Conservation (phyloP, 1,140 invertebrate species). For the Helicoverpa zea region DNA sequence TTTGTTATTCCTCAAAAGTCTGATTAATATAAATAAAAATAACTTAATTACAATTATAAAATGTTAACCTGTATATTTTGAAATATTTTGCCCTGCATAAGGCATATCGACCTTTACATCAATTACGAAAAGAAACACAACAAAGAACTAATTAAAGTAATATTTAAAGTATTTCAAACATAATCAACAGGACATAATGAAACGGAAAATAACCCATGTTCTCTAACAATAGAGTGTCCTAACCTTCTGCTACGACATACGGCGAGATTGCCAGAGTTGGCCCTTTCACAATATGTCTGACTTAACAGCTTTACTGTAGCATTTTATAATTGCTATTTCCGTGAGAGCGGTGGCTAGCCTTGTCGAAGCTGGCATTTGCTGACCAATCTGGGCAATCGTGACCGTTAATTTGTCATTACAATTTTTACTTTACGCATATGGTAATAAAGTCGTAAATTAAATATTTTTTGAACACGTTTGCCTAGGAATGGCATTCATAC, state of each 20-base stretch:
- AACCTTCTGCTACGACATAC: constrained; percentile 6
- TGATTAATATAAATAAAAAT: neutral
- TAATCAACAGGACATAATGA: neutral
- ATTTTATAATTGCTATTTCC: constrained; percentile 10
- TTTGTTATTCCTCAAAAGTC: neutral
- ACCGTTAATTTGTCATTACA: constrained; percentile 8
- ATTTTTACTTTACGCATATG: constrained; percentile 21
- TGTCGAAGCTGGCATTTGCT: constrained; percentile 35
- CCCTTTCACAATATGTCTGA: constrained; percentile 40
- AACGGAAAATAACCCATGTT: neutral
- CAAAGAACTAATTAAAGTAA: neutral
- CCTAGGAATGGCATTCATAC: neutral
- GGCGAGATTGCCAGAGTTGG: neutral
- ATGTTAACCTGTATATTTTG: no score
- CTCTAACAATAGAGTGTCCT: constrained; percentile 24
- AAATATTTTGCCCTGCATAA: neutral
- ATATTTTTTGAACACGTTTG: neutral
- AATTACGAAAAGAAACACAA: neutral
- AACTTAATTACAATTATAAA: no score
- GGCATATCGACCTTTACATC: neutral
- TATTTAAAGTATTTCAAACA: neutral
- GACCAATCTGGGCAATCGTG: constrained; percentile 38
- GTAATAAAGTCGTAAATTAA: neutral
- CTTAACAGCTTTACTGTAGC: constrained; percentile 29
- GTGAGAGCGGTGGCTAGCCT: constrained; percentile 38